A percentile compares a stretch with the other conserved stretches of the same genome.
Evolutionary conservation across 1,140 invertebrate species (phyloP).

Genomic region (Chrysopa pallens): DNA sequence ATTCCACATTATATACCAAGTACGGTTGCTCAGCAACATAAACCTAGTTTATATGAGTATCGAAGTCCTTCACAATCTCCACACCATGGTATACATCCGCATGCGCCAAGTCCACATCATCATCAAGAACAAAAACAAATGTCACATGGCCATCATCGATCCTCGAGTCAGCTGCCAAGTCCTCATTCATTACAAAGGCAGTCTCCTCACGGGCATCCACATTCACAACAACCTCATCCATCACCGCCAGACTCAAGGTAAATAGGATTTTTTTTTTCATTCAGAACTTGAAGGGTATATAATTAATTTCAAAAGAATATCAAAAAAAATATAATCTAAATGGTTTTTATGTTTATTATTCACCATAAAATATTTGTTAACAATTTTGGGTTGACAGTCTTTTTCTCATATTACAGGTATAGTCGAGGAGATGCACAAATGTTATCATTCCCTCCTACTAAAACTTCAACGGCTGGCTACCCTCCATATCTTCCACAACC

Average conservation of each 20-base stretch:
- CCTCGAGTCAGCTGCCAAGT: slow-evolving; percentile 21
- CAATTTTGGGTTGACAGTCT: too few relatives aligned
- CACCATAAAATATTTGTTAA: too few relatives aligned
- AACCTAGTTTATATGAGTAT: slow-evolving; percentile 27
- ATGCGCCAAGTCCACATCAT: slow-evolving; percentile 15
- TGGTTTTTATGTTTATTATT: too few relatives aligned
- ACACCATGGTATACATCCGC: slow-evolving; percentile 24
- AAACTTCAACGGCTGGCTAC: slow-evolving; percentile 7
- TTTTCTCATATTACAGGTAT: neutral
- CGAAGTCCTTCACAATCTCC: slow-evolving; percentile 34
- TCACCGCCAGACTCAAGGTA: slow-evolving; percentile 24
- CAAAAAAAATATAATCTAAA: too few relatives aligned
- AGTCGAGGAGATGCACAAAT: neutral
- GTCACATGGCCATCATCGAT: slow-evolving; percentile 12
- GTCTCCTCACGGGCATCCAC: slow-evolving; percentile 24
- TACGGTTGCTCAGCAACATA: slow-evolving; percentile 25
- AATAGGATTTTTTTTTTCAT: too few relatives aligned
- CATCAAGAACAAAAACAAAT: slow-evolving; percentile 17
- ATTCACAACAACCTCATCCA: slow-evolving; percentile 22
- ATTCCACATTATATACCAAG: slow-evolving; percentile 39
- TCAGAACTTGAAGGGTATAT: too few relatives aligned
- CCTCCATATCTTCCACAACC: slow-evolving; percentile 8
- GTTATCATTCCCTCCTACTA: neutral
- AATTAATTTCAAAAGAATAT: too few relatives aligned
- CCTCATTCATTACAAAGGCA: slow-evolving; percentile 24